phyloP scores from a whole-genome alignment of 2,888 invertebrate species.

The Amiota mariae region DNA sequence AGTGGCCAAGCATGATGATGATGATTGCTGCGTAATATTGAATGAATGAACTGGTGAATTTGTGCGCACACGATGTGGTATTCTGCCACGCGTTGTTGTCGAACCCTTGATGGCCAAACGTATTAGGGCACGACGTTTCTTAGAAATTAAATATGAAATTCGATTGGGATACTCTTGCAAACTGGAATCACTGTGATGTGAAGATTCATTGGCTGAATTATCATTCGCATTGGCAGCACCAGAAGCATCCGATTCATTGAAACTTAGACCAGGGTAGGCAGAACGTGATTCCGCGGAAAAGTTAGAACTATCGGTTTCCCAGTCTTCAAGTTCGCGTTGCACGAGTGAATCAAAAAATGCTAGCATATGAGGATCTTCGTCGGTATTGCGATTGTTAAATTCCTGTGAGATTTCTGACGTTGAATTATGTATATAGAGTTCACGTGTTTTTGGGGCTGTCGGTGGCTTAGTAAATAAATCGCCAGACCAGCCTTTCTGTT shows the following conservation, averaged over 20 bases:
- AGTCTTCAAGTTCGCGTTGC: constrained; percentile 90
- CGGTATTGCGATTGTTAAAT: constrained; percentile 88
- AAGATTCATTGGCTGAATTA: constrained; percentile 45
- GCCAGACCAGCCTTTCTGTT: constrained; percentile 81
- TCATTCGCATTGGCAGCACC: not conserved
- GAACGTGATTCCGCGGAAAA: constrained; percentile 52
- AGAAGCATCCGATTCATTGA: constrained; percentile 42
- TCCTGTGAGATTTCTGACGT: constrained; percentile 87
- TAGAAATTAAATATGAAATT: constrained; percentile 82
- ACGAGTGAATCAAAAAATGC: constrained; percentile 96
- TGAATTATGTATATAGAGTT: constrained; percentile 82
- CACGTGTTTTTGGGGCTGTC: constrained; percentile 77
- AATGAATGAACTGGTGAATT: constrained; percentile 40
- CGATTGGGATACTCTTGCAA: constrained; percentile 77
- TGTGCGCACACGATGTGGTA: constrained; percentile 56
- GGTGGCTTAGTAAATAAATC: constrained; percentile 76
- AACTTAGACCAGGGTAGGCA: constrained; percentile 34
- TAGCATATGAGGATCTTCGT: constrained; percentile 96
- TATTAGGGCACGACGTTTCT: constrained; percentile 80
- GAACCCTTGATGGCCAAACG: constrained; percentile 78
- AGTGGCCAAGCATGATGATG: not conserved
- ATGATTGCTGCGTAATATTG: not conserved
- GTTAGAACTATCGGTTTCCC: constrained; percentile 77
- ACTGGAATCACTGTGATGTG: constrained; percentile 51
- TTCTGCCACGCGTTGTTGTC: constrained; percentile 49